Conservation (phyloP, 1,140 invertebrate genomes). For the Arctopsyche grandis region DNA sequence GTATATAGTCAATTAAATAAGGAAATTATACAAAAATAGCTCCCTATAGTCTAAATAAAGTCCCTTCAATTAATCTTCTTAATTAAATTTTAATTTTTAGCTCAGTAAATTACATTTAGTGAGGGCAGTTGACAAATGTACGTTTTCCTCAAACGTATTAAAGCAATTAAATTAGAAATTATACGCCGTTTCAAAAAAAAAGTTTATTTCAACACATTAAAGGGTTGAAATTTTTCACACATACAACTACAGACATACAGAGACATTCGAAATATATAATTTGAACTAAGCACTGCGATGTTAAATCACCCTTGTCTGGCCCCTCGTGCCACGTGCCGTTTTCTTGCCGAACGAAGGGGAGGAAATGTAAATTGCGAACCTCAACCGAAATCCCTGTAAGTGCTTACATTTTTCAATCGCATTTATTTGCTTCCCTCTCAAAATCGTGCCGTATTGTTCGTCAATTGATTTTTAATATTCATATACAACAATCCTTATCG, state of each 20-base stretch:
- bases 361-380: constrained; percentile 30
- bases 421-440: constrained; percentile 4
- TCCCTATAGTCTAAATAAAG: too few species aligned
- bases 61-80: too few species aligned
- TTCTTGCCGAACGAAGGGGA: not conserved
- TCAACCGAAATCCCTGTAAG: constrained; percentile 28
- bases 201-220: not conserved
- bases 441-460: not conserved
- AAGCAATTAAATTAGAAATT: too few species aligned
- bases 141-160: too few species aligned
- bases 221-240: not conserved
- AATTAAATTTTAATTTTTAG: too few species aligned
- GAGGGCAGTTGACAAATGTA: too few species aligned
- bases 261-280: constrained; percentile 2
- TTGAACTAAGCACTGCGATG: not conserved
- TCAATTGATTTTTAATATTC: not conserved
- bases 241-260: not conserved
- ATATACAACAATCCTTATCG: not conserved
- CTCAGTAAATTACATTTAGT: too few species aligned
- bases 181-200: too few species aligned
- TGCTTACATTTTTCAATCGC: constrained; percentile 25
- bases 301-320: constrained; percentile 33
- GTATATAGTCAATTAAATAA: too few species aligned
- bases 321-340: constrained; percentile 15
- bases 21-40: too few species aligned